Percentiles rank a stretch among this genome's conserved stretches.
Conservation (phyloP, 2,888 invertebrate species). For the Nephrotoma guestfalica region DNA sequence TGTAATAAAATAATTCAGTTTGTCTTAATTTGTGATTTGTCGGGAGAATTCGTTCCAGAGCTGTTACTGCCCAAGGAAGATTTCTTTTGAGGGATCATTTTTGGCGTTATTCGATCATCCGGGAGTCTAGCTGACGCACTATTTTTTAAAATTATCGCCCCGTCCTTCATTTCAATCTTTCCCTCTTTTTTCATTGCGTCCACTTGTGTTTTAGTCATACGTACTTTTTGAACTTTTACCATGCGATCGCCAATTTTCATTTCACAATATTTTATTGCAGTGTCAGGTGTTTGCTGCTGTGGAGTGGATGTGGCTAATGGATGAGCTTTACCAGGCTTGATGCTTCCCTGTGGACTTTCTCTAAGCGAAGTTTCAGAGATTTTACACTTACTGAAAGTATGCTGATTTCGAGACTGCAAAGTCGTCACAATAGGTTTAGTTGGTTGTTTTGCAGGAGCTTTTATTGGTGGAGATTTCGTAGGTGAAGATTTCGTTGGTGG, state of each 20-base stretch:
- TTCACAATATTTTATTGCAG: constrained; percentile 22
- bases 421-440: neutral
- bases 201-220: constrained; percentile 51
- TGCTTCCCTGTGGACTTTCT: neutral
- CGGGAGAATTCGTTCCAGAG: neutral
- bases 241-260: constrained; percentile 46
- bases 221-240: constrained; percentile 48
- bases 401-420: neutral
- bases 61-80: neutral
- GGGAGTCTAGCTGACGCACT: neutral
- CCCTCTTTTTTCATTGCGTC: constrained; percentile 50
- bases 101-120: neutral
- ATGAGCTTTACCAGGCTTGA: neutral
- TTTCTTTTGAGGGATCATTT: neutral
- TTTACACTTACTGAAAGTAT: neutral
- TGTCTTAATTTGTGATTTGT: neutral
- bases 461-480: neutral
- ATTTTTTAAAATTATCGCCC: constrained; percentile 20
- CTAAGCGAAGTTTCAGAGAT: neutral
- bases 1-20: neutral
- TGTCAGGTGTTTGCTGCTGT: neutral
- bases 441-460: neutral
- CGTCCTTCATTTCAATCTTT: constrained; percentile 43
- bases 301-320: neutral
- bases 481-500: neutral